Base-by-base conservation (phyloP, 2,888 invertebrate genomes). In the Ochropleura leucogaster region DNA sequence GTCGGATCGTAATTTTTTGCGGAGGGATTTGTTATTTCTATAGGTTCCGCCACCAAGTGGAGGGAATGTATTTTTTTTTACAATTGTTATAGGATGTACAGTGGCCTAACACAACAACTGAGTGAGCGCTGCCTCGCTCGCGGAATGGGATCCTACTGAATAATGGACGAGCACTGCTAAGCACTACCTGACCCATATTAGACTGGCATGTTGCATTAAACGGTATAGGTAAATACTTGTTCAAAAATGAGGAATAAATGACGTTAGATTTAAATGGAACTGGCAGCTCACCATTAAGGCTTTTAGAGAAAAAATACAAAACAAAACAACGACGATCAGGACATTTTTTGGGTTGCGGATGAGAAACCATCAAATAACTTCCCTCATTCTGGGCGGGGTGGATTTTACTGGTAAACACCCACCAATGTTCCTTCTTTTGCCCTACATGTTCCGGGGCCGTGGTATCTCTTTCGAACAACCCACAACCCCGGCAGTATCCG, bases 111-210 rank as follows among this genome's bases (percentile, higher is more conserved):
- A 88, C 67, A 88, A 86, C 82, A 85, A 84, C 72, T 76, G 79
- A 42, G 80, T 80, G 80, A 72, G 69, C 83, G 80, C 72, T 72
- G 72, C 77, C 78, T 72, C 76, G 73, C 76, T 85, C 79, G 83
- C 77, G 71, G 83, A 83, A 81, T 83, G 85, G 85, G 86, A 89
- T 87, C 82, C 88, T 82, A 60, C 80, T 90, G 90, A 90, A 90
- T 91, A 90, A 90, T 90, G 91, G 85, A 90, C 76, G 79, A 87
- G 81, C 81, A 74, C 66, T 80, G 77, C 79, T 89, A 88, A 89
- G 87, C 80, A 90, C 89, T 85, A 86, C 85, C 87, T 90, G 90
- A 90, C 91, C 90, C 82, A 90, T 86, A 91, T 91, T 87, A 87
- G 73, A 86, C 87, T 85, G 85, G 82, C 85, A 84, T 85, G 80